Evolutionary conservation across 2,888 invertebrate genomes (phyloP).

Genomic region (Aphelenchoides bicaudatus): DNA sequence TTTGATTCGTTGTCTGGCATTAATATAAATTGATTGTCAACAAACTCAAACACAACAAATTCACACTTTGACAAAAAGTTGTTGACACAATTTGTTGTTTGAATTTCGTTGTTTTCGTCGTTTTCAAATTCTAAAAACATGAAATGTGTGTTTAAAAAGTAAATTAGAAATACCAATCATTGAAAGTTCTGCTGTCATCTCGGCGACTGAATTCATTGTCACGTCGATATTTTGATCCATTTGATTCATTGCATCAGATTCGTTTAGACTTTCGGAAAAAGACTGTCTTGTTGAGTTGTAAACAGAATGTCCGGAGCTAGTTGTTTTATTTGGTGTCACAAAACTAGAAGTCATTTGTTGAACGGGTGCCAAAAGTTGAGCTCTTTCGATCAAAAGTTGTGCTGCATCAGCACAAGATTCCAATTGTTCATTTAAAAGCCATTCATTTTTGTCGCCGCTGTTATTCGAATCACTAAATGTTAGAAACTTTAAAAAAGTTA

Average conservation of each 20-base stretch:
- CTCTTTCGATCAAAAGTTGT: background rate
- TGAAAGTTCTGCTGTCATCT: too few relatives aligned
- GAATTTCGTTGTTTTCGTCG: background rate
- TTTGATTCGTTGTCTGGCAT: conserved; percentile 1
- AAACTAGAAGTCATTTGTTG: too few relatives aligned
- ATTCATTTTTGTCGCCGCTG: conserved; percentile 10
- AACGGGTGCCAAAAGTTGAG: too few relatives aligned
- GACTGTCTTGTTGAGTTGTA: too few relatives aligned
- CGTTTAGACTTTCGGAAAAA: too few relatives aligned
- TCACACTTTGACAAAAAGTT: background rate
- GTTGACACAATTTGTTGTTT: background rate
- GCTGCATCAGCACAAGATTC: background rate
- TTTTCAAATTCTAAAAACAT: too few relatives aligned
- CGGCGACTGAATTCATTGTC: too few relatives aligned
- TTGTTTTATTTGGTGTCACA: too few relatives aligned
- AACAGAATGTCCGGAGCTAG: too few relatives aligned
- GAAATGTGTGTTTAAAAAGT: too few relatives aligned
- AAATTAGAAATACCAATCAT: too few relatives aligned
- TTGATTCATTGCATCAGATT: too few relatives aligned
- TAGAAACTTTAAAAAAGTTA: background rate
- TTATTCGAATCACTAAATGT: conserved; percentile 2
- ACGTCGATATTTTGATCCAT: background rate
- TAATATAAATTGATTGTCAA: background rate
- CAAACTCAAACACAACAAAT: conserved; percentile 5
- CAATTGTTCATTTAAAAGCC: conserved; percentile 12